Conservation (phyloP, 30 jellyfish, hydroid and myxozoan genomes). For the Turritopsis dohrnii region DNA sequence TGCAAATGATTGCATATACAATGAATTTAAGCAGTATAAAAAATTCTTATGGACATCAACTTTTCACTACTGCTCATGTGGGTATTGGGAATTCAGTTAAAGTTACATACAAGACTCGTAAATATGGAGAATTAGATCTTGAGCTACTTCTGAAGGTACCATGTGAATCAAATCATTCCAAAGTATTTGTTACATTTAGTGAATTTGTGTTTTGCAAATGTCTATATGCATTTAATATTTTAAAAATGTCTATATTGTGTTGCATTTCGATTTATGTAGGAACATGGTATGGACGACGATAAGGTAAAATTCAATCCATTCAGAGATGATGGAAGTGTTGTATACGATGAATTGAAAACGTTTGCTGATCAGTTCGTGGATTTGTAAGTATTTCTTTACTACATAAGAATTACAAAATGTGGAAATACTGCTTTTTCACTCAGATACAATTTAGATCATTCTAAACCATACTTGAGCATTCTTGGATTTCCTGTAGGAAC, state of each 20-base stretch:
- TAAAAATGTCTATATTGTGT: too few species aligned
- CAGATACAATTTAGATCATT: too few species aligned
- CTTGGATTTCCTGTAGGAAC: too few species aligned
- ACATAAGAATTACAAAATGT: background rate
- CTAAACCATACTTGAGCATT: too few species aligned
- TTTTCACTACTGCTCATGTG: slow-evolving; percentile 67
- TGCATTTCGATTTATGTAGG: background rate
- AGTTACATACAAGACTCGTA: slow-evolving; percentile 38
- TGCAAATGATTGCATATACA: too few species aligned
- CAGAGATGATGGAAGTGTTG: slow-evolving; percentile 68
- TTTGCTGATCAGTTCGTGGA: slow-evolving; percentile 47
- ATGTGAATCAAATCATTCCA: too few species aligned
- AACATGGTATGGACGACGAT: slow-evolving; percentile 16
- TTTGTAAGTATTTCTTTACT: slow-evolving; percentile 33
- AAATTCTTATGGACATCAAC: slow-evolving; percentile 42
- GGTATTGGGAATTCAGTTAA: slow-evolving; percentile 56
- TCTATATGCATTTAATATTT: too few species aligned
- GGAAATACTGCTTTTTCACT: background rate
- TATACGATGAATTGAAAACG: slow-evolving; percentile 25
- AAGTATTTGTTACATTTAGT: too few species aligned
- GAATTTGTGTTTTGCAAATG: too few species aligned
- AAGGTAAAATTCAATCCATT: slow-evolving; percentile 41
- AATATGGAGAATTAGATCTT: slow-evolving; percentile 14
- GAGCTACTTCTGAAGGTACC: slow-evolving; percentile 19
- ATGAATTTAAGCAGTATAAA: too few species aligned